Evolutionary conservation across 2,113 vertebrate species (phyloP).

Genomic region (Marmota monax): DNA sequence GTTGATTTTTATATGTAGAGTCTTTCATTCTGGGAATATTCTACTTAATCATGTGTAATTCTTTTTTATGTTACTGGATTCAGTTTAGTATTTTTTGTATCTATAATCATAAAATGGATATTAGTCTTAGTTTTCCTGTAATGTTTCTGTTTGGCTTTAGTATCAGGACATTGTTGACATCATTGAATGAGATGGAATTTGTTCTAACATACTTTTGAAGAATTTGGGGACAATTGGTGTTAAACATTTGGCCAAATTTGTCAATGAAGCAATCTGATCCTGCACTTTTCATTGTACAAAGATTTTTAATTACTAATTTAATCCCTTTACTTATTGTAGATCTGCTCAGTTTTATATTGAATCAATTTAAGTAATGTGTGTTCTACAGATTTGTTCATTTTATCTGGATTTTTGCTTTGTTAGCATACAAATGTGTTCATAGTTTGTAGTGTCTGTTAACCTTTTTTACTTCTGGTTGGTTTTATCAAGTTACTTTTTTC

Average conservation of each 20-base stretch:
- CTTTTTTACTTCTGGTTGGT: background rate
- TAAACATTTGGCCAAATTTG: background rate
- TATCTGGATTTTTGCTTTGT: no score
- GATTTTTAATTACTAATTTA: background rate
- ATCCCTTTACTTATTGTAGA: no score
- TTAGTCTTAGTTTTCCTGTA: slow-evolving; percentile 37
- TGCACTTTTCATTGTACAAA: background rate
- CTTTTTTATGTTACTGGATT: background rate
- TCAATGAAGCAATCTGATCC: background rate
- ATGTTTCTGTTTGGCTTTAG: background rate
- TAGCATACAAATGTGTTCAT: no score
- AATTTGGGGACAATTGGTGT: background rate
- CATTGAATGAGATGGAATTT: background rate
- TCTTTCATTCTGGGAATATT: background rate
- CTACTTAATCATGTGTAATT: background rate
- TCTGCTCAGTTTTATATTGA: no score
- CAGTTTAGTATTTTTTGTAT: slow-evolving; percentile 17
- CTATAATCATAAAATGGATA: background rate
- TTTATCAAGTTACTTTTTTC: no score
- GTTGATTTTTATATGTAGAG: background rate
- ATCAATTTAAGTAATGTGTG: no score
- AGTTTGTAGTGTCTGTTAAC: no score
- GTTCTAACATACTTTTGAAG: background rate
- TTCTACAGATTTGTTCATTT: no score
- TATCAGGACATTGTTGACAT: background rate